Percentiles rank a stretch among this genome's conserved stretches.
Conservation (phyloP, 2,888 invertebrate species). For the Xylota segnis region DNA sequence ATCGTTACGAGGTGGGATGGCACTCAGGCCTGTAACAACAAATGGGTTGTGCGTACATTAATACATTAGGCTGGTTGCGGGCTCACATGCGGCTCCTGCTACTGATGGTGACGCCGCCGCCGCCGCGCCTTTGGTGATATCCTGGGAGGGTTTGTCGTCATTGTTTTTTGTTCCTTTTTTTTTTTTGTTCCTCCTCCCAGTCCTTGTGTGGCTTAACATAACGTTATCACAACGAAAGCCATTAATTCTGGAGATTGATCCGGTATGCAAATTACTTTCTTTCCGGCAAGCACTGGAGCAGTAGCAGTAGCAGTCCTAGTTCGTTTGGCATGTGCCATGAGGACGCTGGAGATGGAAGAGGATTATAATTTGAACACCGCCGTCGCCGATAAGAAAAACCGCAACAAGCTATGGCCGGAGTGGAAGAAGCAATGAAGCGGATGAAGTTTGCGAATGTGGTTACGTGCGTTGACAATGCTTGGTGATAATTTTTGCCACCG, state of each 20-base stretch:
- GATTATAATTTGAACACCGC: constrained; percentile 71
- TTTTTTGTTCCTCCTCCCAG: background rate
- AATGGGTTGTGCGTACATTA: constrained; percentile 66
- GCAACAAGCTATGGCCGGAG: constrained; percentile 65
- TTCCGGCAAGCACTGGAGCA: constrained; percentile 51
- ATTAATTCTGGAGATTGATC: constrained; percentile 75
- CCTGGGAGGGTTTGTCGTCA: constrained; percentile 56
- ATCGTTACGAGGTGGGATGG: background rate
- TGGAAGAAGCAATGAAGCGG: constrained; percentile 69
- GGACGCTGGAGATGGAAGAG: constrained; percentile 42
- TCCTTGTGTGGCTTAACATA: constrained; percentile 46
- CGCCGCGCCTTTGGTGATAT: constrained; percentile 42
- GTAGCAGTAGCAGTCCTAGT: constrained; percentile 17
- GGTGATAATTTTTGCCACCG: constrained; percentile 49
- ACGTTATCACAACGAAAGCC: constrained; percentile 59
- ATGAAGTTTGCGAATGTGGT: constrained; percentile 54
- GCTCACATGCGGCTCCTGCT: constrained; percentile 54
- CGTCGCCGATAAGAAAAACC: constrained; percentile 61
- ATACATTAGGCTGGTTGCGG: constrained; percentile 49
- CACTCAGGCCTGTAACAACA: constrained; percentile 41
- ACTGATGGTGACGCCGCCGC: constrained; percentile 45
- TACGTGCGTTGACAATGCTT: constrained; percentile 59
- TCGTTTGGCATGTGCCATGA: background rate
- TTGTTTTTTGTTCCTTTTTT: constrained; percentile 34
- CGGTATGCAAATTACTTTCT: constrained; percentile 71